Percentiles rank a stretch among this genome's conserved stretches.
Evolutionary conservation across 2,888 invertebrate species (phyloP).

Genomic region (Beris morrisii): DNA sequence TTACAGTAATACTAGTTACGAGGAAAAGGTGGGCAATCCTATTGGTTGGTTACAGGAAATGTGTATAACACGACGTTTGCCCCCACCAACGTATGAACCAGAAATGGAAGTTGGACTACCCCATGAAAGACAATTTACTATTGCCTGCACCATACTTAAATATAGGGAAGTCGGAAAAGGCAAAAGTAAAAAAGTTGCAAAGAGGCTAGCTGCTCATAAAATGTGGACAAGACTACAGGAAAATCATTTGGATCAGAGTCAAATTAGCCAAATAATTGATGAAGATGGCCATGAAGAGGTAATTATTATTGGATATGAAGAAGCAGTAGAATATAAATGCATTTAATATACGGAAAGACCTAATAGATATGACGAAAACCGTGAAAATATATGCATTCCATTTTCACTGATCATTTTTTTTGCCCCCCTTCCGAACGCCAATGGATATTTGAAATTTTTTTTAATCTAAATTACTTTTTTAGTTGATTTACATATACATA

Average conservation of each 20-base stretch:
- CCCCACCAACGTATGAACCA: conserved; percentile 91
- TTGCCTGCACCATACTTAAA: conserved; percentile 84
- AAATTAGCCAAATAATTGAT: conserved; percentile 62
- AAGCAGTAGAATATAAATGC: too few species aligned
- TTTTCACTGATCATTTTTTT: too few species aligned
- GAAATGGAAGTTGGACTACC: conserved; percentile 71
- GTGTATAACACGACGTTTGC: conserved; percentile 95
- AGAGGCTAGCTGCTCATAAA: conserved; percentile 92
- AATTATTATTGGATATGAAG: too few species aligned
- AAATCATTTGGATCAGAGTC: conserved; percentile 70
- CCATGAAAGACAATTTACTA: too few species aligned
- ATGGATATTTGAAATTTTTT: too few species aligned
- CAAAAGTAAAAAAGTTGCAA: conserved; percentile 95
- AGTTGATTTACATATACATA: too few species aligned
- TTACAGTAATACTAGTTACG: conserved; percentile 53
- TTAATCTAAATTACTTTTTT: too few species aligned
- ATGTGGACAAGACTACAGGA: conserved; percentile 88
- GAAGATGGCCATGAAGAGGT: conserved; percentile 74
- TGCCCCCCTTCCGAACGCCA: too few species aligned
- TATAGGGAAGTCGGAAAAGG: conserved; percentile 84
- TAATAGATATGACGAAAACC: too few species aligned
- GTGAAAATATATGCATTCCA: too few species aligned
- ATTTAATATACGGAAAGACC: too few species aligned
- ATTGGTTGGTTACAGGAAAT: conserved; percentile 94
- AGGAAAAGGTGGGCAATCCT: conserved; percentile 89